phyloP scores from a whole-genome alignment of 2,888 invertebrate species.

The Drosophila quinaria region DNA sequence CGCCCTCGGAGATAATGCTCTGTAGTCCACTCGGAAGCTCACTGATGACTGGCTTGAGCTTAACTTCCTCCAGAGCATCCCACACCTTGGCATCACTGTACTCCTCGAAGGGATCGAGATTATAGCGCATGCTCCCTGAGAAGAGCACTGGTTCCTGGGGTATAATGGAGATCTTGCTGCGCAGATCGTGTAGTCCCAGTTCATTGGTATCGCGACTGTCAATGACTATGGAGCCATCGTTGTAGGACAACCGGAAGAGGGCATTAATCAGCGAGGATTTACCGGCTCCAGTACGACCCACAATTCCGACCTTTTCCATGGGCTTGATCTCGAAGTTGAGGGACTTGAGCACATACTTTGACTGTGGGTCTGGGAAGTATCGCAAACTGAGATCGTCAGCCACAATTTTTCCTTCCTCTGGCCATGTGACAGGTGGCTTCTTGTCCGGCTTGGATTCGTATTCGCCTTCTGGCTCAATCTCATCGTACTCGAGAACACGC shows the following conservation, averaged over 20 bases:
- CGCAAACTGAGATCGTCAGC: conserved; percentile 90
- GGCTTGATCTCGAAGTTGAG: conserved; percentile 88
- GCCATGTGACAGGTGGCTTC: conserved; percentile 90
- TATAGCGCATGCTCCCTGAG: conserved; percentile 94
- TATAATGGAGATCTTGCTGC: conserved; percentile 93
- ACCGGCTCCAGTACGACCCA: conserved; percentile 91
- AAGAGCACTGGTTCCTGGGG: conserved; percentile 95
- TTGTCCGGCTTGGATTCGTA: conserved; percentile 89
- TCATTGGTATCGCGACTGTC: conserved; percentile 90
- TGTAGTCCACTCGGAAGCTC: conserved; percentile 89
- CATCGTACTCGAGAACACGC: conserved; percentile 89
- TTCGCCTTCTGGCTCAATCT: conserved; percentile 85
- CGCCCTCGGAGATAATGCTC: conserved; percentile 91
- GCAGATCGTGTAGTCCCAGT: conserved; percentile 91
- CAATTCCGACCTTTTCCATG: conserved; percentile 90
- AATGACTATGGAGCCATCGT: conserved; percentile 92
- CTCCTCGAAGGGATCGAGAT: conserved; percentile 95
- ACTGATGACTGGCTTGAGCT: conserved; percentile 89
- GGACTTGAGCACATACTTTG: conserved; percentile 91
- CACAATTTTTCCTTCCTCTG: conserved; percentile 89
- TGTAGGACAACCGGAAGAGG: conserved; percentile 91
- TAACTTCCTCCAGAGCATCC: conserved; percentile 91
- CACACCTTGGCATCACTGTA: conserved; percentile 92
- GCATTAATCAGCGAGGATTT: conserved; percentile 90
- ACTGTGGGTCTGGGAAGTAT: conserved; percentile 88